phyloP scores from a whole-genome alignment of 2,888 invertebrate genomes.

The Yponomeuta plumbellus region DNA sequence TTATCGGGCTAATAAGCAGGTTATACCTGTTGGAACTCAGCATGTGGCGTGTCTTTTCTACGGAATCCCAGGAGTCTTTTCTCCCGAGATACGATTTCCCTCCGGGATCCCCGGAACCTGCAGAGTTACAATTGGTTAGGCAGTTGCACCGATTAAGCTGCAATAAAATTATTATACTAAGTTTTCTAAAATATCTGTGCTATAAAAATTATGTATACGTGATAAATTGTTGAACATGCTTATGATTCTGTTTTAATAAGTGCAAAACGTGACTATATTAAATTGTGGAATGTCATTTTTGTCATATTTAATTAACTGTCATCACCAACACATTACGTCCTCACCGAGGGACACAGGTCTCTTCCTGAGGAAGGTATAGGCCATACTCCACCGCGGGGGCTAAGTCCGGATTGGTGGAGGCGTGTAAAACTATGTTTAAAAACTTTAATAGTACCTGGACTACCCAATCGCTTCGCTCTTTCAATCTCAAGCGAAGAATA shows the following conservation, averaged over 20 bases:
- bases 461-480: conserved; percentile 55
- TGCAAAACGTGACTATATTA: background rate
- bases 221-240: background rate
- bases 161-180: background rate
- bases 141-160: background rate
- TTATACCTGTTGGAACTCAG: conserved; percentile 73
- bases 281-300: too few relatives aligned
- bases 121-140: conserved; percentile 1
- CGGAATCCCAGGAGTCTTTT: conserved; percentile 88
- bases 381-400: too few relatives aligned
- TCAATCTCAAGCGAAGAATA: conserved; percentile 62
- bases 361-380: too few relatives aligned
- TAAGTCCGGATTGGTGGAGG: too few relatives aligned
- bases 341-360: too few relatives aligned
- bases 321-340: too few relatives aligned
- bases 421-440: too few relatives aligned
- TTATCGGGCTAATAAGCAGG: background rate
- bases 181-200: background rate
- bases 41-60: conserved; percentile 87
- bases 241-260: background rate
- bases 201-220: background rate
- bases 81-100: conserved; percentile 59
- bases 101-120: conserved; percentile 60
- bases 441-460: conserved; percentile 40
- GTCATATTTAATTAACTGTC: too few relatives aligned